Evolutionary conservation across 2,113 vertebrate genomes (phyloP).

Genomic region (Chloropsis hardwickii): DNA sequence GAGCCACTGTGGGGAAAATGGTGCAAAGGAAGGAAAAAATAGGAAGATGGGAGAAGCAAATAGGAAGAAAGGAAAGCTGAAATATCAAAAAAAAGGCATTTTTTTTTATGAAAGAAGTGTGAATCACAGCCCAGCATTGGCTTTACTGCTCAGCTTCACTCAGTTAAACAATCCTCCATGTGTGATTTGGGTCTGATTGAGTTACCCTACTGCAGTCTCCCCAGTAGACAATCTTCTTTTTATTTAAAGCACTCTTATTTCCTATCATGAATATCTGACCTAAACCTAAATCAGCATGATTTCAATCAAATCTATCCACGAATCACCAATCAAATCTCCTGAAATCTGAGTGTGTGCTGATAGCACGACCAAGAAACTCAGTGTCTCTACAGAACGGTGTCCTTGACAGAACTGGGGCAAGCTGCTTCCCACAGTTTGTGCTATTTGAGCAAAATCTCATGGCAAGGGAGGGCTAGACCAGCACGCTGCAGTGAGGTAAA

Average conservation of each 20-base stretch:
- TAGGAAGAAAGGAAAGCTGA: neutral
- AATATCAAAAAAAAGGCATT: neutral
- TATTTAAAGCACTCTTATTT: neutral
- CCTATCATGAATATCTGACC: neutral
- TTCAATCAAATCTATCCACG: neutral
- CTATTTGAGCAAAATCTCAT: neutral
- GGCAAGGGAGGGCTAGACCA: neutral
- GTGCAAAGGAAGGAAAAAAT: neutral
- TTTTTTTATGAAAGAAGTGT: neutral
- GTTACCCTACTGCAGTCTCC: neutral
- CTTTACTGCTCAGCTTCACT: neutral
- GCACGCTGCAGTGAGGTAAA: accelerated
- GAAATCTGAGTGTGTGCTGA: neutral
- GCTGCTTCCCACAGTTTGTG: neutral
- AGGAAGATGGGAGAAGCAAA: neutral
- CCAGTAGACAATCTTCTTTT: neutral
- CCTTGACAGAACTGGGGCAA: neutral
- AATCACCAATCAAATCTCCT: neutral
- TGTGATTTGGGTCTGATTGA: neutral
- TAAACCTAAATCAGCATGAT: neutral
- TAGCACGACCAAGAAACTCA: neutral
- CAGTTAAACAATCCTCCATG: neutral
- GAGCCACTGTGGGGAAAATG: neutral
- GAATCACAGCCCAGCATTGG: neutral
- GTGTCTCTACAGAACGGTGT: neutral